A percentile compares a stretch with the other conserved stretches of the same genome.
These are phyloP conservation scores for Hymenopus coronatus DNA, from an alignment of 2,888 invertebrate species.

Conservation along the genomic window DNA sequence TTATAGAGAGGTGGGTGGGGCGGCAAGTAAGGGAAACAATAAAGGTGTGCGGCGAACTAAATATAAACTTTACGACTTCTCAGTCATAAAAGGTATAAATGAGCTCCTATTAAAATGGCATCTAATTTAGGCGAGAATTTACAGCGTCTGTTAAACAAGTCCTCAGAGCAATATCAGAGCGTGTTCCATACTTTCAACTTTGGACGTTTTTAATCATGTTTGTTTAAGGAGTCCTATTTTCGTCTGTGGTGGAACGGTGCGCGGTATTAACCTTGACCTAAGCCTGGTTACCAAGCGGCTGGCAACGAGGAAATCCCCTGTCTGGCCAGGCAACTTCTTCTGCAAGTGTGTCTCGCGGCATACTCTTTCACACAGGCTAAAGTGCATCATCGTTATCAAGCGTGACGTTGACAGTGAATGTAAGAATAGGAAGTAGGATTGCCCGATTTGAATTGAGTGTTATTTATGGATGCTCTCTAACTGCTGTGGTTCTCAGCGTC, in stretches of 20 bases:
- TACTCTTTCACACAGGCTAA: neutral
- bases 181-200: neutral
- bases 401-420: too few species aligned
- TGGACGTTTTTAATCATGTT: neutral
- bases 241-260: neutral
- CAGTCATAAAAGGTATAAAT: neutral
- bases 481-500: too few species aligned
- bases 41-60: neutral
- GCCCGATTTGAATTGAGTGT: too few species aligned
- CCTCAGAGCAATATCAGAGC: neutral
- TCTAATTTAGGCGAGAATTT: neutral
- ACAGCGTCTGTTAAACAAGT: neutral
- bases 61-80: neutral
- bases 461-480: too few species aligned
- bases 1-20: too few species aligned
- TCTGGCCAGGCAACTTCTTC: neutral
- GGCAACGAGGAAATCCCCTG: neutral
- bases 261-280: neutral
- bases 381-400: neutral
- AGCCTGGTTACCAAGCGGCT: neutral
- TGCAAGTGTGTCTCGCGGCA: neutral
- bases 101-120: too few species aligned
- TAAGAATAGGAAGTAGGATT: too few species aligned
- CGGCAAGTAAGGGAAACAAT: too few species aligned
- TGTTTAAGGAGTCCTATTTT: neutral